A percentile compares a stretch with the other conserved stretches of the same genome.
Conservation (phyloP, 2,888 invertebrate genomes). For the Protula sp. region DNA sequence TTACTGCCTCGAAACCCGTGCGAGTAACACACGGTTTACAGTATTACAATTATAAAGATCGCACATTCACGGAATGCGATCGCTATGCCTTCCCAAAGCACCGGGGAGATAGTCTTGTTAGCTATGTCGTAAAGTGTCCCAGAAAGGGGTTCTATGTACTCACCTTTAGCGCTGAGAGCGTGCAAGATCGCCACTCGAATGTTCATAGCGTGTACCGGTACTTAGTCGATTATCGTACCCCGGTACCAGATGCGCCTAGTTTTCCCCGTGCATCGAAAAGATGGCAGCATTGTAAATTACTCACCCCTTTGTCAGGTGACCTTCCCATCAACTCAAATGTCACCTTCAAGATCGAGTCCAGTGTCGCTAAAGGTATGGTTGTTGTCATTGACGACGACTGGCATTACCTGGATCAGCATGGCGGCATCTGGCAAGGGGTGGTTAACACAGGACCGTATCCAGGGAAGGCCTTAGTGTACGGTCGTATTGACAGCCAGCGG, state of each 20-base stretch:
- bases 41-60: slow-evolving; percentile 11
- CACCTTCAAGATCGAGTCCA: slow-evolving; percentile 21
- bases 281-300: slow-evolving; percentile 21
- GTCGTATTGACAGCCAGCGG: slow-evolving; percentile 12
- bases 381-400: slow-evolving; percentile 16
- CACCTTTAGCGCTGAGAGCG: slow-evolving; percentile 11
- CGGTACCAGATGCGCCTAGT: slow-evolving; percentile 3
- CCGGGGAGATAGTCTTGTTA: slow-evolving; percentile 9
- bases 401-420: slow-evolving; percentile 4
- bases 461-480: slow-evolving; percentile 20
- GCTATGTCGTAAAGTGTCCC: slow-evolving; percentile 15
- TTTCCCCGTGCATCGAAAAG: slow-evolving; percentile 19
- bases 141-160: slow-evolving; percentile 21
- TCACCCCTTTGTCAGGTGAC: slow-evolving; percentile 25
- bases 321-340: slow-evolving; percentile 13
- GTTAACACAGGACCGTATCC: slow-evolving; percentile 15
- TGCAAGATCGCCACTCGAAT: neutral
- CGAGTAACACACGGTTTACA: slow-evolving; percentile 6
- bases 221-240: slow-evolving; percentile 15
- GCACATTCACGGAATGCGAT: slow-evolving; percentile 10
- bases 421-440: slow-evolving; percentile 13
- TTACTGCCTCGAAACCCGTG: slow-evolving; percentile 7
- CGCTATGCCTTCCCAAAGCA: slow-evolving; percentile 12
- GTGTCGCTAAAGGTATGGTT: slow-evolving; percentile 17
- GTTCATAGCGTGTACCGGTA: slow-evolving; percentile 15